These are phyloP conservation scores for Drosophila nigricruria DNA, from an alignment of 2,888 invertebrate species.

Conservation along the genomic window DNA sequence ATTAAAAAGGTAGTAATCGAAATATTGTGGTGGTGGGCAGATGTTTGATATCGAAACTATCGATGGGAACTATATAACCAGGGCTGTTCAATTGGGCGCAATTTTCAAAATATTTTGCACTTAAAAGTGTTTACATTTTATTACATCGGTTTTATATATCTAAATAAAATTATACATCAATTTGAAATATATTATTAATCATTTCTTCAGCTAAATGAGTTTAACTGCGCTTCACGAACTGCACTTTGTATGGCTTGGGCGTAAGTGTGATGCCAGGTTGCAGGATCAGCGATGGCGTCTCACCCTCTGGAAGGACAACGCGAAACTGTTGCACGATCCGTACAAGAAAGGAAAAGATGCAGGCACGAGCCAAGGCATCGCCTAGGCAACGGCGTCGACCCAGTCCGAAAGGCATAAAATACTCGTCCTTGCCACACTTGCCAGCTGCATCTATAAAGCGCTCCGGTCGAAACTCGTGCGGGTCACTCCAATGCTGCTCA, in stretches of 20 bases:
- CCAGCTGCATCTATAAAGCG: conserved; percentile 86
- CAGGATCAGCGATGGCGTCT: conserved; percentile 85
- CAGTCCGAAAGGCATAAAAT: conserved; percentile 85
- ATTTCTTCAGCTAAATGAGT: background rate
- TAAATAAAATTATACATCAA: background rate
- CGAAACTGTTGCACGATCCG: conserved; percentile 87
- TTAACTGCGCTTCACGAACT: conserved; percentile 75
- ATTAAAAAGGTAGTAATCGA: background rate
- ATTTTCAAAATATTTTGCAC: background rate
- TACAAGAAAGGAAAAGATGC: conserved; percentile 88
- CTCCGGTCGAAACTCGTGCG: conserved; percentile 88
- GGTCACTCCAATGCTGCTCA: conserved; percentile 87
- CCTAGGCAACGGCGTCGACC: conserved; percentile 89
- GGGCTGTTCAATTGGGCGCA: background rate
- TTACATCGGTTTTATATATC: conserved; percentile 7
- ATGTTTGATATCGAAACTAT: background rate
- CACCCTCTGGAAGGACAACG: conserved; percentile 84
- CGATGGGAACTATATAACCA: background rate
- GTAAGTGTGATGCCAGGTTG: conserved; percentile 87
- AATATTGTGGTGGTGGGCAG: background rate
- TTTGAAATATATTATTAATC: background rate
- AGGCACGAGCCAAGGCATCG: conserved; percentile 88
- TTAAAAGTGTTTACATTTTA: conserved; percentile 1
- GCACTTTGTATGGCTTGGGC: conserved; percentile 87
- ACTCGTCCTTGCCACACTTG: conserved; percentile 79